A percentile compares a stretch with the other conserved stretches of the same genome.
phyloP scores from a whole-genome alignment of 2,888 invertebrate genomes.

The Erebia palarica region DNA sequence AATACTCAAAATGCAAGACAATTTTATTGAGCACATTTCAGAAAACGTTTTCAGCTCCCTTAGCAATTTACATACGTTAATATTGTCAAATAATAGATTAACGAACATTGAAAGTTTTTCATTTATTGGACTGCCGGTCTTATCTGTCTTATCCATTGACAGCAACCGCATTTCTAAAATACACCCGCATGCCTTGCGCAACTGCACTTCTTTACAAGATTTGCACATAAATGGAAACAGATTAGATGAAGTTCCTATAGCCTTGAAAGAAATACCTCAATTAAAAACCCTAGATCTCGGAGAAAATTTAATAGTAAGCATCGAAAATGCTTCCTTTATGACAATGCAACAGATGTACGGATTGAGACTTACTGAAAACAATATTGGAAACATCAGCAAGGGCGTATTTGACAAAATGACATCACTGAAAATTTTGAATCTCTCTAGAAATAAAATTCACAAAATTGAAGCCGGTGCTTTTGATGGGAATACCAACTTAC shows the following conservation, averaged over 20 bases:
- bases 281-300: slow-evolving; percentile 92
- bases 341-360: slow-evolving; percentile 91
- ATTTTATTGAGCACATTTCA: slow-evolving; percentile 88
- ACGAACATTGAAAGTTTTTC: slow-evolving; percentile 89
- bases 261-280: slow-evolving; percentile 87
- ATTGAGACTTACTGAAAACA: slow-evolving; percentile 92
- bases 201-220: slow-evolving; percentile 91
- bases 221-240: slow-evolving; percentile 92
- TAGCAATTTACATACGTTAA: slow-evolving; percentile 90
- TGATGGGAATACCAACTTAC: slow-evolving; percentile 88
- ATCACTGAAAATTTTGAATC: slow-evolving; percentile 90
- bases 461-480: slow-evolving; percentile 90
- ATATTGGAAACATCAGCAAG: slow-evolving; percentile 89
- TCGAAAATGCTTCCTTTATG: slow-evolving; percentile 91
- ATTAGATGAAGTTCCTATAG: slow-evolving; percentile 88
- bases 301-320: slow-evolving; percentile 90
- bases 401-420: slow-evolving; percentile 91
- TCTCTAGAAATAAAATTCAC: slow-evolving; percentile 92
- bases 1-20: slow-evolving; percentile 90
- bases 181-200: slow-evolving; percentile 88
- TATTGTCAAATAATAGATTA: slow-evolving; percentile 90
- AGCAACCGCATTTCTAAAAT: slow-evolving; percentile 90
- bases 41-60: slow-evolving; percentile 90
- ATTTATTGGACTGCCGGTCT: slow-evolving; percentile 88
- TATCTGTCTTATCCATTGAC: slow-evolving; percentile 90